These are phyloP conservation scores for Myrmophylax atrothorax DNA, from an alignment of 2,113 vertebrate species.

Conservation along the genomic window DNA sequence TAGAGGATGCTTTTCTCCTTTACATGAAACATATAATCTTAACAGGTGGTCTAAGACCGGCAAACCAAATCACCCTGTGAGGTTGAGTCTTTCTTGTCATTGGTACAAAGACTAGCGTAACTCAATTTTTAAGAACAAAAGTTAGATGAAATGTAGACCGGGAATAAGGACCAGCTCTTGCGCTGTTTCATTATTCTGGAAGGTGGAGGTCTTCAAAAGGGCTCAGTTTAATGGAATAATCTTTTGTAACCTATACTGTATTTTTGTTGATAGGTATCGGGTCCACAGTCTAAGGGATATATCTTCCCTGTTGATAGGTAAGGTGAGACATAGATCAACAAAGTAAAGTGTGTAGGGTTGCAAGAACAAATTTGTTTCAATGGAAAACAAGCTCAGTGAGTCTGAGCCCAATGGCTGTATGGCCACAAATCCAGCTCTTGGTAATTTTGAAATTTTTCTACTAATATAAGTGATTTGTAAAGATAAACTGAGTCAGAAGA, in stretches of 20 bases:
- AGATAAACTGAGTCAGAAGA: constrained; percentile 10
- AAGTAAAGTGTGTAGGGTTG: background rate
- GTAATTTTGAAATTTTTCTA: background rate
- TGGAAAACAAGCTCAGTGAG: background rate
- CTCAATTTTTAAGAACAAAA: background rate
- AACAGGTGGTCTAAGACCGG: background rate
- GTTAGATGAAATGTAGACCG: background rate
- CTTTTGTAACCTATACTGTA: background rate
- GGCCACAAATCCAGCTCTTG: background rate
- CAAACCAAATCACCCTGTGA: background rate
- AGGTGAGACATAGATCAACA: background rate
- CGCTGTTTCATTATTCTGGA: background rate
- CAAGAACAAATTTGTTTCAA: background rate
- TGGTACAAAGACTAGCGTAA: background rate
- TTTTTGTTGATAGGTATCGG: background rate
- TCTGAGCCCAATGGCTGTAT: background rate
- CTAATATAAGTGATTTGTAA: background rate
- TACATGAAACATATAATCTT: background rate
- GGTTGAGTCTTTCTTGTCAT: background rate
- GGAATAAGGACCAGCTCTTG: background rate
- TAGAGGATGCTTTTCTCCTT: background rate
- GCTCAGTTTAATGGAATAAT: background rate
- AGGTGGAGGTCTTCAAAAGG: background rate
- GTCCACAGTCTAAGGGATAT: background rate
- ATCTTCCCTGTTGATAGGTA: background rate